Evolutionary conservation across 2,888 invertebrate genomes (phyloP), one percentile per base, ranked within the genome.

Genomic region (Gymnoscelis rufifasciata): DNA sequence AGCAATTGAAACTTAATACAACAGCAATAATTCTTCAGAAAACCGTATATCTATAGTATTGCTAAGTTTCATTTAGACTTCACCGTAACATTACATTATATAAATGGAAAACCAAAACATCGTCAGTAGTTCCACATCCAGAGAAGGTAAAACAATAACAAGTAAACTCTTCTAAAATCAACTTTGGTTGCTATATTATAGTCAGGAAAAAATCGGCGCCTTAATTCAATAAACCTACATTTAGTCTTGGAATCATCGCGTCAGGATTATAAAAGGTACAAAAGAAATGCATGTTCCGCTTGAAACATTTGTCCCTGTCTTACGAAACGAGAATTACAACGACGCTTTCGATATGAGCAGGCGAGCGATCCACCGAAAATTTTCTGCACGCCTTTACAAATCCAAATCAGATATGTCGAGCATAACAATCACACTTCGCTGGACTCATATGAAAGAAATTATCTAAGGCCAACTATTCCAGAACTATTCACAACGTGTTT

Each of bases 101-200:
- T 28, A 28, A 28, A 41, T 31, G 36, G 23, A 41, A 41, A 13
- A 42, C 41, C 44, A 49, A 41, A 38, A 50, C 39, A 50, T 50
- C 42, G 50, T 39, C 45, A 42, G 45, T 19, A 23, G 19, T 42
- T 43, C 27, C 35, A 35, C 37, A 33, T 29, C 45, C 15, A 44
- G 40, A 50, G 49, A 14, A 45, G 41, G 28, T 7, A 38, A 50
- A 42, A 43, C 42, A 45, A 42, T 50, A 50, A 50, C 45, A 50
- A 39, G 37, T 48, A 43, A 45, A 42, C 42, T 45, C 45, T 50
- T 38, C 33, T 7, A 49, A 41, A 45, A 50, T 45, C 45, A 50
- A 50, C 50, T 29, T 35, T 14, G 19, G 19, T 15, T 11, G 1
- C 33, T 33, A 33, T n/a, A 19, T 15, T 11, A 19, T 14, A 26